A percentile compares a stretch with the other conserved stretches of the same genome.
Conservation (phyloP, 2,113 vertebrate species). For the Chunga burmeisteri region DNA sequence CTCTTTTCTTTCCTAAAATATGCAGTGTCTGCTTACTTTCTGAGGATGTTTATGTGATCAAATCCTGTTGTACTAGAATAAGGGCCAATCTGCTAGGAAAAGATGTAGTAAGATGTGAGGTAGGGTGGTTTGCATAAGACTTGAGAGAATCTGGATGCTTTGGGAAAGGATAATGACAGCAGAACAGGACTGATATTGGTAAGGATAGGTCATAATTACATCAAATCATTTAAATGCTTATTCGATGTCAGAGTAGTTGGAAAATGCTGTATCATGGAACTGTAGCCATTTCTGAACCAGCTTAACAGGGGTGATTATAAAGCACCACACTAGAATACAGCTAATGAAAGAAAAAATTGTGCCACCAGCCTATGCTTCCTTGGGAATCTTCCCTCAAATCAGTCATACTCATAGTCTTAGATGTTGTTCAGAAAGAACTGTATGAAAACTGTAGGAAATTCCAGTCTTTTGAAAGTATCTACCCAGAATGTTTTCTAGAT, state of each 20-base stretch:
- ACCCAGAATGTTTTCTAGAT: neutral
- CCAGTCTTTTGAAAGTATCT: neutral
- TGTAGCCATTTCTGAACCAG: neutral
- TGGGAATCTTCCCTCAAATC: neutral
- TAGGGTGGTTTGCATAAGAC: neutral
- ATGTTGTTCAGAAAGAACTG: neutral
- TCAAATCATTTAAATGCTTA: neutral
- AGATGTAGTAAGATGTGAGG: neutral
- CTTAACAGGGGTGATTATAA: neutral
- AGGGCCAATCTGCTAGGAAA: neutral
- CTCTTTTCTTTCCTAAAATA: slow-evolving; percentile 49
- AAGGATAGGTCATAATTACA: neutral
- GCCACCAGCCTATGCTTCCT: neutral
- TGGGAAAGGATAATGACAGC: neutral
- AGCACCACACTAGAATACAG: neutral
- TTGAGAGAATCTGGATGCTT: neutral
- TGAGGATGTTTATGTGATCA: neutral
- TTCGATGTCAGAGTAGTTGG: neutral
- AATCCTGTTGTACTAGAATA: neutral
- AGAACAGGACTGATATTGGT: neutral
- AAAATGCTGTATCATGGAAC: neutral
- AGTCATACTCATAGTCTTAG: neutral
- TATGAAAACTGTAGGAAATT: neutral
- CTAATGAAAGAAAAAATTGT: neutral
- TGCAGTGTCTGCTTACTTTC: neutral